Conservation (phyloP, 2,113 vertebrate species). For the Dasyurus viverrinus region DNA sequence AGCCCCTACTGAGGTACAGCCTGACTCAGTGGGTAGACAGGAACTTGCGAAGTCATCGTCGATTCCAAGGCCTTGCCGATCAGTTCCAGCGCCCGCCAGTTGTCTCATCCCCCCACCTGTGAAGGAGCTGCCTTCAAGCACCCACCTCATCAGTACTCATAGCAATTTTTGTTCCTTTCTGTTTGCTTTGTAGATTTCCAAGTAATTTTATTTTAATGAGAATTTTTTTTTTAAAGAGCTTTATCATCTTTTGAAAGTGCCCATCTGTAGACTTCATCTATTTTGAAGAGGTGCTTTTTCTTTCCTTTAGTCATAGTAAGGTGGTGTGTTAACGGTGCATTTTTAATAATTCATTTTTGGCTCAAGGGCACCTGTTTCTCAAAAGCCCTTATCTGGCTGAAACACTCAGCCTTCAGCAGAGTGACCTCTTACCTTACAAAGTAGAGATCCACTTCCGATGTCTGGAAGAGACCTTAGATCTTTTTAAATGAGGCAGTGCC, state of each 20-base stretch:
- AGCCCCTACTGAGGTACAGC: constrained; percentile 62
- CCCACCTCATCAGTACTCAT: constrained; percentile 15
- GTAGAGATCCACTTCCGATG: constrained; percentile 35
- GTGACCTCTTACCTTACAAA: neutral
- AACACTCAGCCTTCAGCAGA: constrained; percentile 39
- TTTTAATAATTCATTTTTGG: constrained; percentile 46
- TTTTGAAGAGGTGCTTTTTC: constrained; percentile 35
- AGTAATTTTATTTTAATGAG: constrained; percentile 58
- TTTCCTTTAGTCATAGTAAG: constrained; percentile 43
- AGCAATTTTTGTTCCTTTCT: constrained; percentile 43
- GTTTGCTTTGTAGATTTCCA: constrained; percentile 60
- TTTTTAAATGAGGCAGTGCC: constrained; percentile 39
- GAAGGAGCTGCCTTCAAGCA: constrained; percentile 14
- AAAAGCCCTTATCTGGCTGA: constrained; percentile 46
- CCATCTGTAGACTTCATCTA: constrained; percentile 55
- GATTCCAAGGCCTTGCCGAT: constrained; percentile 73
- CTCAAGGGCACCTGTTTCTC: constrained; percentile 40
- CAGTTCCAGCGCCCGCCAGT: constrained; percentile 39
- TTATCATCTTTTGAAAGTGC: constrained; percentile 60
- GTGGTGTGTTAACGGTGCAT: constrained; percentile 21
- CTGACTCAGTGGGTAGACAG: constrained; percentile 66
- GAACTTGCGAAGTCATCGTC: constrained; percentile 62
- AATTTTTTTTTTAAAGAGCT: constrained; percentile 68
- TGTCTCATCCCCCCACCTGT: constrained; percentile 35
- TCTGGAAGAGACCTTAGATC: constrained; percentile 48